phyloP scores from a whole-genome alignment of 2,888 invertebrate species.

The Ariolimax columbianus region DNA sequence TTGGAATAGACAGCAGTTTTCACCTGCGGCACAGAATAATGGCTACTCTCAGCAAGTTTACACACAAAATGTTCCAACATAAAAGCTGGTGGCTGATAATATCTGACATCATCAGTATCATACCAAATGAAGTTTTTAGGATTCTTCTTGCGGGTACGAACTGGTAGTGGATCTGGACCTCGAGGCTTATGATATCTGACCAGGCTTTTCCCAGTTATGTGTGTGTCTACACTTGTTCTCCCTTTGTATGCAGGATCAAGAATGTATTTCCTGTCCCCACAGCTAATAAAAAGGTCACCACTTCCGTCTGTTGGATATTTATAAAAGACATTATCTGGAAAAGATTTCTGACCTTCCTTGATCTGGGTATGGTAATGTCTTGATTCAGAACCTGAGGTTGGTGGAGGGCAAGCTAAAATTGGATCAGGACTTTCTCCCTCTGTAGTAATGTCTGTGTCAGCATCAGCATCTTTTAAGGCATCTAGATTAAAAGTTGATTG shows the following conservation, averaged over 20 bases:
- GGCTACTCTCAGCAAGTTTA: constrained; percentile 64
- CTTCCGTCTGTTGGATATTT: constrained; percentile 35
- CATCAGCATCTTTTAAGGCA: constrained; percentile 40
- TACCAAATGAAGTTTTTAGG: constrained; percentile 64
- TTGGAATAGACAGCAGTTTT: constrained; percentile 67
- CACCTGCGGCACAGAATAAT: constrained; percentile 66
- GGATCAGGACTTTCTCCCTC: constrained; percentile 62
- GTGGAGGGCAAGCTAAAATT: constrained; percentile 68
- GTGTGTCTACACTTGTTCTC: constrained; percentile 67
- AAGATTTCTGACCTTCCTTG: background rate
- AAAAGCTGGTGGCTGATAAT: constrained; percentile 69
- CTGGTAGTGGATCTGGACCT: constrained; percentile 73
- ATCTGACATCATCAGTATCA: constrained; percentile 69
- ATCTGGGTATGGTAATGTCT: constrained; percentile 31
- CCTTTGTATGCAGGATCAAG: constrained; percentile 68
- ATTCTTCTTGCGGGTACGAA: constrained; percentile 62
- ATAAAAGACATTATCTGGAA: background rate
- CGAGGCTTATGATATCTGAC: constrained; percentile 71
- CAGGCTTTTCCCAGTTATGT: constrained; percentile 72
- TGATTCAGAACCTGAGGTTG: constrained; percentile 68
- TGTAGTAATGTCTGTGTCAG: constrained; percentile 29
- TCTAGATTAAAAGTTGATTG: constrained; percentile 64
- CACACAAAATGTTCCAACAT: constrained; percentile 73
- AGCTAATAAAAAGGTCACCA: constrained; percentile 56
- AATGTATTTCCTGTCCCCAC: constrained; percentile 68